Evolutionary conservation across 2,888 invertebrate species (phyloP), one percentile per base, ranked within the genome.

Genomic region (Cyclophora albipunctata): DNA sequence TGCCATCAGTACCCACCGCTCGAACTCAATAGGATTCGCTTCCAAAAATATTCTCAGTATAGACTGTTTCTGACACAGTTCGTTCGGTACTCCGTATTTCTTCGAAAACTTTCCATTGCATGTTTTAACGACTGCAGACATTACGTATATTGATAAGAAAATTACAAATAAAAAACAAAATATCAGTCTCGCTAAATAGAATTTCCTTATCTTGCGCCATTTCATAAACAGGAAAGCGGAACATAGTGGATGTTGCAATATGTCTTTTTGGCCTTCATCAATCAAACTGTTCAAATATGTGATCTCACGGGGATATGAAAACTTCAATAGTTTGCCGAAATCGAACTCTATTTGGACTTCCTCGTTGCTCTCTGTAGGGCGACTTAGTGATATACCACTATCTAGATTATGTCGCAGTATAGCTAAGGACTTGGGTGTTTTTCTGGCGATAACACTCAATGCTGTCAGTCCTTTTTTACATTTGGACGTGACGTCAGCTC

Each of bases 121-220:
- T 79, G 77, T 93, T 90, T 81, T 93, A 0, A 95, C 95, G 51
- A 96, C 81, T 0, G 94, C 94, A 3, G 94, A 95, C 63, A 95
- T 81, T 2, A 95, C 95, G 75, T 95, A 96, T 41, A 93, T 88
- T 2, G 95, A 95, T 48, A 96, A 83, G 65, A 95, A 94, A 34
- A 94, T 81, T 47, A 96, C 94, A 75, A 95, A 96, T 34, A 94
- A 88, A 55, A 94, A 92, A 78, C 94, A 95, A 73, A 95, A 95
- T 47, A 95, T 89, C 53, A 96, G 88, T 54, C 95, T 90, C 0
- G 93, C 95, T 48, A 95, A 92, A 77, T 96, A 96, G 79, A 95
- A 96, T 74, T 95, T 95, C 52, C 96, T 90, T 66, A 96, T 96
- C 79, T 96, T 95, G 61, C 94, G 93, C 96, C 96, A 96, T 73